Evolutionary conservation across 2,113 vertebrate species (phyloP), one percentile per base, ranked within the genome.

Genomic region (Sapayoa aenigma): DNA sequence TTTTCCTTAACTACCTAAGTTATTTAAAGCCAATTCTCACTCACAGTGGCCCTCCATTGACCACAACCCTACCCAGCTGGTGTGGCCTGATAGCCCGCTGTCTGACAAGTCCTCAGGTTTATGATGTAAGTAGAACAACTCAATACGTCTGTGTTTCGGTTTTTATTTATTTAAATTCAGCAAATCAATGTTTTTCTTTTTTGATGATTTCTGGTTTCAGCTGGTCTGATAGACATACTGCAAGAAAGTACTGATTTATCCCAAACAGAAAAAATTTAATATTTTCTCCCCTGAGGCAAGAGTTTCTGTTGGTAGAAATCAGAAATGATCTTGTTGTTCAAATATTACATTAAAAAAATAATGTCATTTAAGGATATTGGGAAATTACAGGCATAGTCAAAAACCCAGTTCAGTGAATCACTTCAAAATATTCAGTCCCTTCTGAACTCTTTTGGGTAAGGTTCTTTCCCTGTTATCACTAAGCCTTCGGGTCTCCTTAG

Each of bases 21-120:
- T 99, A 99, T 93, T 97, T 99, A 92, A 99, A 99, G 96, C 99
- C 99, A 86, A 99, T 99, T 90, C 98, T 99, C 95, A 99, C 99
- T 8, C 99, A 99, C 97, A 99, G 99, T 33, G 99, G 99, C 6
- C 99, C 99, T 9, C 99, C 99, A 0, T 95, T 99, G 94, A 99
- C 99, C 63, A 98, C 99, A 94, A 99, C 99, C 3, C 98, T 99
- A 27, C 99, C 99, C 24, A 97, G 98, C 82, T 99, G 98, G 98
- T 99, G 99, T 89, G 98, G 99, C n/a, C 98, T 99, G 12, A 91
- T 99, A 49, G 99, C 99, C 5, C 98, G 97, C 41, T 99, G 99
- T 84, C 98, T 99, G 95, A 99, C 99, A 69, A 99, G 98, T 90
- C 99, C 98, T 3, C 99, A 98, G 97, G 99, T 99, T 16, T 99